These are phyloP conservation scores for Tyria jacobaeae DNA, from an alignment of 2,888 invertebrate species.

Conservation along the genomic window DNA sequence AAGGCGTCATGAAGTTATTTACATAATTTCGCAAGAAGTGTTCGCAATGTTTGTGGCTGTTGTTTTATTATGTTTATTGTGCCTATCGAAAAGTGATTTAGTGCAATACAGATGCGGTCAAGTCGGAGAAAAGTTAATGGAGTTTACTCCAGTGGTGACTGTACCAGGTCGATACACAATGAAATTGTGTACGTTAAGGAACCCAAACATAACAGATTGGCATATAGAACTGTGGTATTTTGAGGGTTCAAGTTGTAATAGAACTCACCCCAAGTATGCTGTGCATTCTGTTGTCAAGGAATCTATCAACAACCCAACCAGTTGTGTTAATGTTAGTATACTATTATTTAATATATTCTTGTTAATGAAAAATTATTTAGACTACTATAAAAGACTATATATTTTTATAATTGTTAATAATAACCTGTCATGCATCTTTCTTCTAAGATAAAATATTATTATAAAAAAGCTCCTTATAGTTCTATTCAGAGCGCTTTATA, in stretches of 20 bases:
- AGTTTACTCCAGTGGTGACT: constrained; percentile 48
- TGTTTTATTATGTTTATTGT: constrained; percentile 49
- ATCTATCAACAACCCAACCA: constrained; percentile 32
- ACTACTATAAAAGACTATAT: too few species aligned
- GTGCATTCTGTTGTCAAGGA: constrained; percentile 30
- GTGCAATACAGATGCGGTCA: constrained; percentile 53
- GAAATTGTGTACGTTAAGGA: constrained; percentile 57
- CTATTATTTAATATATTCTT: background rate
- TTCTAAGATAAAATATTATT: too few species aligned
- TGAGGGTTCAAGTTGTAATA: background rate
- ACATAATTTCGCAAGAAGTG: constrained; percentile 44
- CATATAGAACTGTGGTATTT: constrained; percentile 43
- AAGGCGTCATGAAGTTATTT: constrained; percentile 44
- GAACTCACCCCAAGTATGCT: background rate
- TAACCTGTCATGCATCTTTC: too few species aligned
- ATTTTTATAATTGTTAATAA: too few species aligned
- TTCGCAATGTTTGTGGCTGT: constrained; percentile 49
- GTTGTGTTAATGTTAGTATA: constrained; percentile 64
- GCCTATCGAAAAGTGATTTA: constrained; percentile 31
- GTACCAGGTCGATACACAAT: constrained; percentile 63
- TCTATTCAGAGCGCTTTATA: too few species aligned
- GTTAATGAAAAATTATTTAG: background rate
- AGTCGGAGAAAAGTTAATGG: constrained; percentile 28
- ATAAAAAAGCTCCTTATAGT: too few species aligned
- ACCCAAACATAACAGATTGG: constrained; percentile 52